Base-by-base conservation (phyloP, 2,888 invertebrate species). In the Pomacea canaliculata region DNA sequence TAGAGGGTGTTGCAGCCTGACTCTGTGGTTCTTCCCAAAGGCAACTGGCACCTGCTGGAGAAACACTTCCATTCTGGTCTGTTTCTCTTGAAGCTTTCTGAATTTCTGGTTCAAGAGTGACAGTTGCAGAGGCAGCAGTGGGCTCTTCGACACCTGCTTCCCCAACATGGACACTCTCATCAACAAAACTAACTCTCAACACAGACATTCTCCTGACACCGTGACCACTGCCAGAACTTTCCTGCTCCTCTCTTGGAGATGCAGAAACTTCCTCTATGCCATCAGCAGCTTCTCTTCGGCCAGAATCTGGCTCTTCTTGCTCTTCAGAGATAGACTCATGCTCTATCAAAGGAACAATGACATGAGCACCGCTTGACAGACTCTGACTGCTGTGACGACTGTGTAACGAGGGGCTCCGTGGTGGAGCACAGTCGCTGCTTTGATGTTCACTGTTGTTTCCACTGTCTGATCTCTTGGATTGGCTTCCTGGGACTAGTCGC, bases 21-120 rank as follows among this genome's bases (percentile, higher is more conserved):
- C 72, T n/a, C 23, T 72, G 27, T 1, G 73, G 70, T 67, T 84
- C 84, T 49, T 84, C 83, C 83, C 83, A 85, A 51, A 85, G 76
- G 71, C 81, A 84, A 12, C 79, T 75, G 18, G 83, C 83, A 80
- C 86, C 84, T 7, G 86, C 72, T 3, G 86, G 85, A 37, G 86
- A 85, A 65, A 86, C 19, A 48, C 56, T 49, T 27, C 16, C 51
- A 13, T 56, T 10, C 70, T 70, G 46, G 37, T 65, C 16, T 65
- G 69, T 56, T 63, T 12, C 18, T 63, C 10, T 63, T 76, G 62
- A 13, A 76, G 49, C 63, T 66, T 68, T 71, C 72, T 63, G 72
- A 2, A 13, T 56, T 16, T 56, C 51, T 10, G 16, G 12, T 56
- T 56, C 51, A 56, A 16, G 16, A 16, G 7, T 56, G 10, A 56